phyloP scores from a whole-genome alignment of 2,113 vertebrate species.

The Psittacula cyanocephala region DNA sequence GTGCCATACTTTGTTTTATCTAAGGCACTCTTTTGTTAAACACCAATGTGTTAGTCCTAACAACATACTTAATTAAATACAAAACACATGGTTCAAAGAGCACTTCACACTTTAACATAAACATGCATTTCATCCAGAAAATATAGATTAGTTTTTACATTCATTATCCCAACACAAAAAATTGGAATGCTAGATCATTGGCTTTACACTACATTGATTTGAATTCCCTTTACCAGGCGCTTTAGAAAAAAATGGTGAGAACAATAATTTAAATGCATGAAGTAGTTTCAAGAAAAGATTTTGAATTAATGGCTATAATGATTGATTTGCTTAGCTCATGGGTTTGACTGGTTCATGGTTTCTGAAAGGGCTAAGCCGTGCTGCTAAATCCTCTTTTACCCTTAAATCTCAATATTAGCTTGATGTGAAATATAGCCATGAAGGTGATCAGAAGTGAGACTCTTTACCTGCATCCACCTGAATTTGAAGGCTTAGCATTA shows the following conservation, averaged over 20 bases:
- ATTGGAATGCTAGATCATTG: not conserved
- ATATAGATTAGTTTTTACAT: not conserved
- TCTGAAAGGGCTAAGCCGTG: not conserved
- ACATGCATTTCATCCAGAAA: not conserved
- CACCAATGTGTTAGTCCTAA: not conserved
- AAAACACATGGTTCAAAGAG: not conserved
- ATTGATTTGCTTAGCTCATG: not conserved
- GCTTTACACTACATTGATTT: not conserved
- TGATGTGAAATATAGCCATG: not conserved
- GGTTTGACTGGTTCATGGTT: not conserved
- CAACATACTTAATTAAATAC: not conserved
- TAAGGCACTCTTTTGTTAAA: not conserved
- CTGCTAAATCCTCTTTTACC: not conserved
- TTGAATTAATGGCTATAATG: not conserved
- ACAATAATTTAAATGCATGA: not conserved
- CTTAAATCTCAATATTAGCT: not conserved
- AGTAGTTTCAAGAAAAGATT: not conserved
- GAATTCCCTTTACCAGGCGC: not conserved
- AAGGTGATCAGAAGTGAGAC: not conserved
- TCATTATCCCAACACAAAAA: not conserved
- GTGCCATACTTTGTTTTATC: not conserved
- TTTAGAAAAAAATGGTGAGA: not conserved
- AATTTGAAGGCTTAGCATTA: not conserved
- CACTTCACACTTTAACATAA: not conserved
- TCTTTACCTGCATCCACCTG: conserved; percentile 35